Conservation (phyloP, 2,888 invertebrate genomes). For the Ichneumon xanthorius region DNA sequence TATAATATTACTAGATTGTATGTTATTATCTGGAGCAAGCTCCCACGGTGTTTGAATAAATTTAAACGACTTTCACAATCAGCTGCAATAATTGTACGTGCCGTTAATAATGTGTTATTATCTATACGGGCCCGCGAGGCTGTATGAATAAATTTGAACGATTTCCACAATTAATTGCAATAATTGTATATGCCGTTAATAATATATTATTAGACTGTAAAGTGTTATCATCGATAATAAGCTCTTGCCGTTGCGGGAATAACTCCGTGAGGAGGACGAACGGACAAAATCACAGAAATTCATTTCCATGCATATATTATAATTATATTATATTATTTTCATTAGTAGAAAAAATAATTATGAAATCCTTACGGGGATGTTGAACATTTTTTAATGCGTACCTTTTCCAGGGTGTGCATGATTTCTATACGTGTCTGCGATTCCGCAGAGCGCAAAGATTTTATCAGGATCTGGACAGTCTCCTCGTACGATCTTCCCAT, state of each 20-base stretch:
- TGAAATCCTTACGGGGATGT: neutral
- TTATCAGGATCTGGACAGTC: conserved; percentile 96
- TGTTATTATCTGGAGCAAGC: neutral
- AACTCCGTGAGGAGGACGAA: no score
- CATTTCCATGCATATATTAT: no score
- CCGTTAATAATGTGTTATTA: neutral
- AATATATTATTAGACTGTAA: no score
- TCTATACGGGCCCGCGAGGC: no score
- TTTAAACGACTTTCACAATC: neutral
- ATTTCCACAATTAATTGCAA: no score
- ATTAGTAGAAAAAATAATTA: neutral
- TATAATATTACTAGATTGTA: no score
- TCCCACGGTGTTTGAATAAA: no score
- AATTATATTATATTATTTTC: no score
- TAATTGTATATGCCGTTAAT: no score
- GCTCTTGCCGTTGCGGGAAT: no score
- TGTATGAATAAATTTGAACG: no score
- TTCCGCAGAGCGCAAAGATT: conserved; percentile 96
- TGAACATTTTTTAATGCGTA: conserved; percentile 80
- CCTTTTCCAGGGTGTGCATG: conserved; percentile 98
- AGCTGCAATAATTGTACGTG: neutral
- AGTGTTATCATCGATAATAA: neutral
- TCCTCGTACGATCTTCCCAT: conserved; percentile 99
- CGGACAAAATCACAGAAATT: no score
- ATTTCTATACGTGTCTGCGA: conserved; percentile 98